Conservation (phyloP, 2,888 invertebrate genomes). For the Ptychoptera contaminata region DNA sequence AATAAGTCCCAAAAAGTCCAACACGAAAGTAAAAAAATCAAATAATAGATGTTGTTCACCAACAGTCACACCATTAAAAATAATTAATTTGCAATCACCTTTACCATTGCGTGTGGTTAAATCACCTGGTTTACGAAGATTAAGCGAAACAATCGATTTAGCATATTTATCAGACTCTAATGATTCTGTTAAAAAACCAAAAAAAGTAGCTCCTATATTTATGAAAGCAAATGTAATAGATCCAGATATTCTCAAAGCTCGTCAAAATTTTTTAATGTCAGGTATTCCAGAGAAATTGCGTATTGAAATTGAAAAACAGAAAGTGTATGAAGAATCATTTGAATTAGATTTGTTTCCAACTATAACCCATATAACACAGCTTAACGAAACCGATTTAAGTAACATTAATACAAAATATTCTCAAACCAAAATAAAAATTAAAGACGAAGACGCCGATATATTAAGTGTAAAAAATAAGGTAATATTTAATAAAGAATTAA, state of each 20-base stretch:
- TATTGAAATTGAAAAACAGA: slow-evolving; percentile 36
- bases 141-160: too few species aligned
- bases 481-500: neutral
- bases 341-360: slow-evolving; percentile 31
- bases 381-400: slow-evolving; percentile 14
- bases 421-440: neutral
- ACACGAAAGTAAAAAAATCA: neutral
- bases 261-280: slow-evolving; percentile 51
- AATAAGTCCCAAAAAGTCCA: neutral
- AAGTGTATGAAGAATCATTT: slow-evolving; percentile 24
- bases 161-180: too few species aligned
- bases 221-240: slow-evolving; percentile 36
- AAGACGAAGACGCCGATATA: neutral
- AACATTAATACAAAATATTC: slow-evolving; percentile 3
- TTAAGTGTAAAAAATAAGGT: neutral
- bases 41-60: neutral
- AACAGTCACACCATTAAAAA: too few species aligned
- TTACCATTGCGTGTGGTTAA: too few species aligned
- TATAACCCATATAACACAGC: slow-evolving; percentile 49
- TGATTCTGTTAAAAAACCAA: slow-evolving; percentile 18
- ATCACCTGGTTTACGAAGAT: too few species aligned
- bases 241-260: slow-evolving; percentile 42
- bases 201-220: slow-evolving; percentile 59
- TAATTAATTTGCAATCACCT: too few species aligned
- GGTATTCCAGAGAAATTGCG: slow-evolving; percentile 50